A percentile compares a stretch with the other conserved stretches of the same genome.
phyloP scores from a whole-genome alignment of 2,797 vertebrate species.

The Nothura maculosa region DNA sequence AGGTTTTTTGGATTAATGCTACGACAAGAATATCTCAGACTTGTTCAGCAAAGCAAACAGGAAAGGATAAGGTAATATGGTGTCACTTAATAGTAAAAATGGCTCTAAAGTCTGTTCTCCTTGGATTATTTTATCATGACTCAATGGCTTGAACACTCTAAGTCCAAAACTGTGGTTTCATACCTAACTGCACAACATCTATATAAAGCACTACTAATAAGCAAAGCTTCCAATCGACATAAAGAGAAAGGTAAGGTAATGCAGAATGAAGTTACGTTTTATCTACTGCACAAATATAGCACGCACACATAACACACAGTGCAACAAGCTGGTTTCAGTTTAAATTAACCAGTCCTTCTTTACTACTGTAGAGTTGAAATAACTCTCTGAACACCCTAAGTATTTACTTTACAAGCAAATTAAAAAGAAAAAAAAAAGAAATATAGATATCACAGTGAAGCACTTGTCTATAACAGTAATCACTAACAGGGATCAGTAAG shows the following conservation, averaged over 20 bases:
- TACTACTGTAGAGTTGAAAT: not conserved
- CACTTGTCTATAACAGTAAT: not conserved
- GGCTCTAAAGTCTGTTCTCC: not conserved
- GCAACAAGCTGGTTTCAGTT: not conserved
- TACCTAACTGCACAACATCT: not conserved
- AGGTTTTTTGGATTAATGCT: not conserved
- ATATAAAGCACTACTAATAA: not conserved
- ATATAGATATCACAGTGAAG: not conserved
- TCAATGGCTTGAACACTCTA: not conserved
- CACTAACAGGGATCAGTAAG: fast-evolving
- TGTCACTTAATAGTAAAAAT: not conserved
- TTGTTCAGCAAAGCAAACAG: not conserved
- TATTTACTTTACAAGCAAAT: not conserved
- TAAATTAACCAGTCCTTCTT: not conserved
- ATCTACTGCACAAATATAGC: not conserved
- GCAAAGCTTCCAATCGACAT: not conserved
- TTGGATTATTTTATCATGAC: not conserved
- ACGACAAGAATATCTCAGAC: not conserved
- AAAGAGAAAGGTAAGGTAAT: not conserved
- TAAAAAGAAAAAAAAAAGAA: not conserved
- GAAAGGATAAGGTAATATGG: not conserved
- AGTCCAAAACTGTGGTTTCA: not conserved
- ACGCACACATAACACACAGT: not conserved
- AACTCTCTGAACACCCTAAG: not conserved
- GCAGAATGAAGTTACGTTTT: not conserved